phyloP scores from a whole-genome alignment of 2,797 vertebrate species.

The Sebastes trivittatus region DNA sequence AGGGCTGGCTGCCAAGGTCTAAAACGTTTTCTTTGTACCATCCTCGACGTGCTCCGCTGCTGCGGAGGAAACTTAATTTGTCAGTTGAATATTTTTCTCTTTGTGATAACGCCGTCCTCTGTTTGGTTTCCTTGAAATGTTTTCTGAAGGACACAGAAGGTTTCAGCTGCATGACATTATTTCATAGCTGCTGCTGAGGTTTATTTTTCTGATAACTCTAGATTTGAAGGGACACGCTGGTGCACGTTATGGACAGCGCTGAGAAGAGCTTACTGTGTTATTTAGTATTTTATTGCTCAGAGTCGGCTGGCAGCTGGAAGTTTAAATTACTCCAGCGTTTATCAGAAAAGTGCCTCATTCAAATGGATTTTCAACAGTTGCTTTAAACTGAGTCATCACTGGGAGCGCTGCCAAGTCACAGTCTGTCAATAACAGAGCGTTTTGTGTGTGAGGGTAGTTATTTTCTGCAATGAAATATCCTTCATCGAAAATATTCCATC shows the following conservation, averaged over 20 bases:
- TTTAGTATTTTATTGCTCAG: not conserved
- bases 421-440: not conserved
- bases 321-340: slow-evolving; percentile 8
- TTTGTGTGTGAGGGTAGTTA: not conserved
- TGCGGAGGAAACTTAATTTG: not conserved
- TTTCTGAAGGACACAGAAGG: not conserved
- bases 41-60: not conserved
- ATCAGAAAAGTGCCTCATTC: slow-evolving; percentile 8
- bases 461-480: not conserved
- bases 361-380: slow-evolving; percentile 30
- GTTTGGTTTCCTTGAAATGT: not conserved
- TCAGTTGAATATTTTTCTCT: not conserved
- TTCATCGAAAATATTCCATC: not conserved
- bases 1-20: not conserved
- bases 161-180: not conserved
- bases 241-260: not conserved
- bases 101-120: not conserved
- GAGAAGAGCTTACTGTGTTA: not conserved
- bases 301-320: not conserved
- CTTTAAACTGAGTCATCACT: slow-evolving; percentile 20
- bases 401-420: not conserved
- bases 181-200: not conserved
- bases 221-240: not conserved
- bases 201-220: not conserved
- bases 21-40: not conserved